Percentiles rank a stretch among this genome's conserved stretches.
Evolutionary conservation across 2,113 vertebrate species (phyloP).

Genomic region (Syngnathus scovelli): DNA sequence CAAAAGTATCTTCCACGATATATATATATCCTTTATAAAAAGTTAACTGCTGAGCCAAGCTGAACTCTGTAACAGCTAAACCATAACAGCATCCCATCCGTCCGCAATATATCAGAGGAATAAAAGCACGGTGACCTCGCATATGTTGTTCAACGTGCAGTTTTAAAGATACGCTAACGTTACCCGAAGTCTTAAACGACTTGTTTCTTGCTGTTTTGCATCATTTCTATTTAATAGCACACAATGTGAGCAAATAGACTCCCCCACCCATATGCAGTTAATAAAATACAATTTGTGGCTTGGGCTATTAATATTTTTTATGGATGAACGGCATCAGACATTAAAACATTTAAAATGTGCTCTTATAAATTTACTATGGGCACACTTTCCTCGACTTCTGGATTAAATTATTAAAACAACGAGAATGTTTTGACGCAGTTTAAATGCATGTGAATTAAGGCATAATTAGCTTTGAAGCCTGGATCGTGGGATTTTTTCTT

Average conservation of each 20-base stretch:
- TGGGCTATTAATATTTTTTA: neutral
- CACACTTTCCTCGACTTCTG: slow-evolving; percentile 21
- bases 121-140: neutral
- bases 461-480: slow-evolving; percentile 37
- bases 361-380: neutral
- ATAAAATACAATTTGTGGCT: neutral
- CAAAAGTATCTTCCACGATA: too few relatives aligned
- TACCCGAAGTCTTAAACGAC: too few relatives aligned
- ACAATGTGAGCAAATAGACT: neutral
- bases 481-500: slow-evolving; percentile 19
- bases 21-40: neutral
- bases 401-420: slow-evolving; percentile 46
- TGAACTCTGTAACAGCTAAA: neutral
- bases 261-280: neutral
- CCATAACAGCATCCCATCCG: neutral
- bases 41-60: neutral
- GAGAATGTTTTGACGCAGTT: slow-evolving; percentile 39
- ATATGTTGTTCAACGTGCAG: neutral
- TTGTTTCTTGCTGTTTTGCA: neutral
- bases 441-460: slow-evolving; percentile 33
- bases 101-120: neutral
- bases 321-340: neutral
- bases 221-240: neutral
- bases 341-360: neutral
- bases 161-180: too few relatives aligned